Conservation (phyloP, 2,888 invertebrate species). For the Brenthis ino region DNA sequence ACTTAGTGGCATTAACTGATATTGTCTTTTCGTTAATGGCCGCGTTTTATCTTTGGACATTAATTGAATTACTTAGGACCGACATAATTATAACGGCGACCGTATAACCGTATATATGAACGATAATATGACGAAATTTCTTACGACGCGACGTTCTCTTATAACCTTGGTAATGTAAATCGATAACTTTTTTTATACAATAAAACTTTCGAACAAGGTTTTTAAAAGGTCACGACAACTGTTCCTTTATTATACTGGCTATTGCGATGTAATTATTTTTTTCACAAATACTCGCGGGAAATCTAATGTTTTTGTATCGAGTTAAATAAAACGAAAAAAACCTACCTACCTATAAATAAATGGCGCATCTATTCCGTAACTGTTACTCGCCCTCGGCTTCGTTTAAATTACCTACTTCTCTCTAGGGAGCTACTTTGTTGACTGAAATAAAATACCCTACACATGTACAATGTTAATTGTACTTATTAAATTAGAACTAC, state of each 20-base stretch:
- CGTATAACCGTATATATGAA: conserved; percentile 15
- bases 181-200: conserved; percentile 13
- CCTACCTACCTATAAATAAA: background rate
- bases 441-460: conserved; percentile 2
- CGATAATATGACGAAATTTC: conserved; percentile 16
- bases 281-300: conserved; percentile 21
- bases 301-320: conserved; percentile 17
- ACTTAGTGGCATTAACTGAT: background rate
- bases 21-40: background rate
- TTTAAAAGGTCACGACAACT: conserved; percentile 11
- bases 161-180: conserved; percentile 7
- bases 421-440: conserved; percentile 8
- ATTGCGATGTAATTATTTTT: conserved; percentile 9
- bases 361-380: background rate
- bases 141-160: conserved; percentile 23
- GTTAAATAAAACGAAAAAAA: background rate
- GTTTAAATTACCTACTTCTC: conserved; percentile 10
- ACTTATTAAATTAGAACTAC: too few relatives aligned
- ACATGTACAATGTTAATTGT: too few relatives aligned
- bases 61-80: conserved; percentile 10
- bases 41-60: conserved; percentile 3
- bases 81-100: background rate
- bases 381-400: conserved; percentile 9
- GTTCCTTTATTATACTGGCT: conserved; percentile 3
- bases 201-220: conserved; percentile 1